Base-by-base conservation (phyloP, 2,113 vertebrate species). In the Urocynchramus pylzowi region DNA sequence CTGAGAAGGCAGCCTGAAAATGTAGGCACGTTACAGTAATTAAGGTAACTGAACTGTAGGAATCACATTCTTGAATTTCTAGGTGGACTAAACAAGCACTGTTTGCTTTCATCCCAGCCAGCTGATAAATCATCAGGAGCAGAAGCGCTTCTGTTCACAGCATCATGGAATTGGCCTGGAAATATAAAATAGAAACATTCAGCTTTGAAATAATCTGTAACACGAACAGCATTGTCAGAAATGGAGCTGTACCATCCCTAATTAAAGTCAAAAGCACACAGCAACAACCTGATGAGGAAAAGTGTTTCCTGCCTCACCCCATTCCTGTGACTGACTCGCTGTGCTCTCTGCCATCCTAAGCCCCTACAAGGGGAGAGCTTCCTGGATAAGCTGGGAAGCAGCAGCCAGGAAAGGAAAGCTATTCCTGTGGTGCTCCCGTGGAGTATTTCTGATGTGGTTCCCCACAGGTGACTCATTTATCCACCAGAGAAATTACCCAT, bases 1-100 rank as follows among this genome's bases (percentile, higher is more conserved):
- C 42, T 97, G 97, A 98, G 98, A 99, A 99, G 98, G 98, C 98
- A 98, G 98, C 98, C 99, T 98, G 98, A 98, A 95, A 98, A 98
- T 98, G 98, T 98, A 99, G 99, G 99, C 99, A 99, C 99, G 81
- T 98, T 94, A 98, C 98, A 98, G 98, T 98, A 98, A 98, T 98
- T 97, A 97, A 98, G 97, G 97, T 96, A 96, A 97, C 94, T 93
- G 95, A 87, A 96, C 96, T 97, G 96, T 85, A 97, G 98, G 91
- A 89, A 96, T 97, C 97, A 98, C 97, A 98, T 98, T 98, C 97
- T 97, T 97, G 97, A 92, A 89, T 87, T 95, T 95, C 56, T 57
- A 97, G 94, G 95, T 96, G 92, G 90, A 97, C 93, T 94, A 81
- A 70, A 96, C 81, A 94, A 96, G 97, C 91, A 94, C 69, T 67